Conservation (phyloP, 2,113 vertebrate genomes). For the Dinomys branickii region DNA sequence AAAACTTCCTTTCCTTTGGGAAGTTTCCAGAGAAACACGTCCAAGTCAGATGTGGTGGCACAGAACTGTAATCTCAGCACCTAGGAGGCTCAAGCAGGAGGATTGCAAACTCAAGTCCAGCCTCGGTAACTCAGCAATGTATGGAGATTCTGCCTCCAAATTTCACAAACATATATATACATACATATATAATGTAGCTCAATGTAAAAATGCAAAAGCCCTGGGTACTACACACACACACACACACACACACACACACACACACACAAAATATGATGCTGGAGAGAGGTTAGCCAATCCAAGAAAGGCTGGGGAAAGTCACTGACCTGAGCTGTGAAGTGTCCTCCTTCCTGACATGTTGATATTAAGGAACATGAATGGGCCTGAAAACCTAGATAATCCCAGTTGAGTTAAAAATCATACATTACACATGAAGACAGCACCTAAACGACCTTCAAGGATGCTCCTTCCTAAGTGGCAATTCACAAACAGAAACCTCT, state of each 20-base stretch:
- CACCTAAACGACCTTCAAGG: background rate
- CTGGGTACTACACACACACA: background rate
- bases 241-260: background rate
- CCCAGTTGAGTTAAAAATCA: background rate
- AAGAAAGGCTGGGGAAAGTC: accelerated
- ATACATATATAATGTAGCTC: background rate
- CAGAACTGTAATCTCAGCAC: background rate
- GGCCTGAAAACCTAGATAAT: background rate
- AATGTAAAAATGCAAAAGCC: background rate
- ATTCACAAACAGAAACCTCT: background rate
- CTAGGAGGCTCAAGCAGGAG: background rate
- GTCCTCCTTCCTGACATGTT: background rate
- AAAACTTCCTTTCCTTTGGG: no score
- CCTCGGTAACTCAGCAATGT: background rate
- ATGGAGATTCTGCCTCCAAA: background rate
- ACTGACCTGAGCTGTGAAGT: background rate
- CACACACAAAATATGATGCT: background rate
- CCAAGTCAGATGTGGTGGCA: background rate
- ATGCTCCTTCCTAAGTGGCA: background rate
- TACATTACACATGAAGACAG: background rate
- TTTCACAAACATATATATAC: background rate
- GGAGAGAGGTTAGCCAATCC: accelerated
- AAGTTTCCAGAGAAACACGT: background rate
- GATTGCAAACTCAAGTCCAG: background rate
- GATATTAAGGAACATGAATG: background rate